Base-by-base conservation (phyloP, 2,113 vertebrate genomes). In the Brevimyrus niger region DNA sequence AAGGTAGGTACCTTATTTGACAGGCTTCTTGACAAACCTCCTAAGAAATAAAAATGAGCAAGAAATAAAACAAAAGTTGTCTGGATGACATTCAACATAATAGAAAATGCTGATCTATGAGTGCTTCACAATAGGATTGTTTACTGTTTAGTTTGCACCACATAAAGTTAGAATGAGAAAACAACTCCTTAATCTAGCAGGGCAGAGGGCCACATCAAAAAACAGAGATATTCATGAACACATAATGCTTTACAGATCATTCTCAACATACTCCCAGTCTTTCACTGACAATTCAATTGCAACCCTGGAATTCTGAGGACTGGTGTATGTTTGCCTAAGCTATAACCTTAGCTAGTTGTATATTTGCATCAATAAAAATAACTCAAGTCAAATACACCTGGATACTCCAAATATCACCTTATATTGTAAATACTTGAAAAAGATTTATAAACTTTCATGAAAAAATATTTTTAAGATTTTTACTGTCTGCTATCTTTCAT, bases 31-130 rank as follows among this genome's bases (percentile, higher is more conserved):
- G 55, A 87, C 86, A 53, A 47, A 84, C 48, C 50, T 58, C 84
- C 69, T 10, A 27, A 27, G 2, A 23, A n/a, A 83, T 27, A 84
- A 55, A 58, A 89, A n/a, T 65, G n/a, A 69, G 86, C 23, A 82
- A 87, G 48, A 58, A 90, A 80, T 13, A 50, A 88, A 42, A 84
- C 51, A 38, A 46, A 87, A n/a, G 13, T 88, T 11, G 35, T 61
- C 10, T 65, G 31, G 11, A 35, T 76, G 69, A 76, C 69, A 76
- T 9, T 87, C 47, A 53, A n/a, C 55, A 27, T 35, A 51, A 27
- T 23, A 86, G n/a, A 31, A 84, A 50, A 86, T 35, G 31, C 19
- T 27, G 4, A 51, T 86, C 84, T 86, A n/a, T 27, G 11, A 27
- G 35, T 19, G n/a, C 23, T 51, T 86, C 21, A 15, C 23, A 48